phyloP scores from a whole-genome alignment of 1,140 invertebrate species.

The Pseudoatta argentina region DNA sequence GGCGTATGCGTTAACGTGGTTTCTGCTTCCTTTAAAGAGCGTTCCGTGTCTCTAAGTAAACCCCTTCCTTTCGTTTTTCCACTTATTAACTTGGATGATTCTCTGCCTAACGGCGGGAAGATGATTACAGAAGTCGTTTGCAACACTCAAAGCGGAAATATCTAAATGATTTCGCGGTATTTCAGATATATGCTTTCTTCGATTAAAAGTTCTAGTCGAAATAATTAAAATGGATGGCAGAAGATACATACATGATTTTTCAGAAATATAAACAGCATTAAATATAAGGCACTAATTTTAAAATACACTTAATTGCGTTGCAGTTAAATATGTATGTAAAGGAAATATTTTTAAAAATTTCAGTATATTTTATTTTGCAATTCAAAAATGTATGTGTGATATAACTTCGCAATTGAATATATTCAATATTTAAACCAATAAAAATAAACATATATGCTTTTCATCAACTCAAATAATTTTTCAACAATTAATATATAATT shows the following conservation, averaged over 20 bases:
- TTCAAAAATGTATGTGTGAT: not conserved
- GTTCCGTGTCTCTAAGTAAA: conserved; percentile 58
- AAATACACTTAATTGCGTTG: too few relatives aligned
- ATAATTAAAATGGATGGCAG: conserved; percentile 9
- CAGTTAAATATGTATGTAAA: not conserved
- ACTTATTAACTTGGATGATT: conserved; percentile 53
- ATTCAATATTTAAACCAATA: not conserved
- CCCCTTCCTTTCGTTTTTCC: conserved; percentile 56
- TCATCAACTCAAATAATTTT: not conserved
- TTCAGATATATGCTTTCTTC: conserved; percentile 3
- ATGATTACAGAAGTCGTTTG: conserved; percentile 30
- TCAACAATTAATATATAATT: conserved; percentile 26
- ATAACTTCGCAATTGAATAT: not conserved
- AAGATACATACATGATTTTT: not conserved
- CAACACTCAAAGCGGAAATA: not conserved
- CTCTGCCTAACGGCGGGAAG: conserved; percentile 27
- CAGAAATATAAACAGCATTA: not conserved
- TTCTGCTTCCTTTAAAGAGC: conserved; percentile 69
- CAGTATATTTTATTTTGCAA: not conserved
- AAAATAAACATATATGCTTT: not conserved
- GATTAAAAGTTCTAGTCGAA: conserved; percentile 7
- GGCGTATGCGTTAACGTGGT: conserved; percentile 64
- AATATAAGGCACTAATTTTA: not conserved
- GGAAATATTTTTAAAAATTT: not conserved
- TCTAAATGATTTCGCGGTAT: not conserved